A percentile compares a stretch with the other conserved stretches of the same genome.
Conservation (phyloP, 2,888 invertebrate species). For the Ornithoptera alexandrae region DNA sequence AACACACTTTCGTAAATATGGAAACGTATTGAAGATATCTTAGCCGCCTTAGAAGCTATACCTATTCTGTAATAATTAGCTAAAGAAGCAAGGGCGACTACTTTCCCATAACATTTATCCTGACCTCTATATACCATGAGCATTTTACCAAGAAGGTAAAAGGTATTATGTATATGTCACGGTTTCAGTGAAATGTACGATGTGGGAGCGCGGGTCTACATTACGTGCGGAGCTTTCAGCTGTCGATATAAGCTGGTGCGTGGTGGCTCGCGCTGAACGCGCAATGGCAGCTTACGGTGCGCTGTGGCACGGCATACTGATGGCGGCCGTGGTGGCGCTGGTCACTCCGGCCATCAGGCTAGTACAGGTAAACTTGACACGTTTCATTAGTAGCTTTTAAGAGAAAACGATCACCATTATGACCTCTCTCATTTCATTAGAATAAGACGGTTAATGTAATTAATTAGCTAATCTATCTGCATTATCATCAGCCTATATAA, state of each 20-base stretch:
- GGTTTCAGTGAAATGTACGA: conserved; percentile 91
- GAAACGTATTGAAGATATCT: no score
- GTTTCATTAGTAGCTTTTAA: neutral
- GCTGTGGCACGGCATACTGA: conserved; percentile 59
- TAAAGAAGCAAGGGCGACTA: no score
- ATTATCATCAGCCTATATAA: no score
- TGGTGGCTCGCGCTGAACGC: conserved; percentile 93
- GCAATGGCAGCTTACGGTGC: conserved; percentile 66
- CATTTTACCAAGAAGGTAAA: no score
- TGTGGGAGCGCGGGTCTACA: conserved; percentile 95
- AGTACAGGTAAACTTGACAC: conserved; percentile 52
- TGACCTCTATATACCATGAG: no score
- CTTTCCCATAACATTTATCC: no score
- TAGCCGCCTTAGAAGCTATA: no score
- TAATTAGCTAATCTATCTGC: no score
- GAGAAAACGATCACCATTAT: neutral
- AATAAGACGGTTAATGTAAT: no score
- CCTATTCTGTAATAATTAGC: no score
- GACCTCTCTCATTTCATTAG: no score
- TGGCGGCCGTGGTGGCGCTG: conserved; percentile 65
- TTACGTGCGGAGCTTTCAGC: conserved; percentile 96
- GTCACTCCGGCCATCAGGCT: conserved; percentile 58
- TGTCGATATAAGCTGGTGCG: conserved; percentile 95
- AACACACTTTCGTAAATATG: no score
- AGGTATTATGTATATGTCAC: neutral